Base-by-base conservation (phyloP, 2,113 vertebrate genomes). In the pig (Sus scrofa) region DNA sequence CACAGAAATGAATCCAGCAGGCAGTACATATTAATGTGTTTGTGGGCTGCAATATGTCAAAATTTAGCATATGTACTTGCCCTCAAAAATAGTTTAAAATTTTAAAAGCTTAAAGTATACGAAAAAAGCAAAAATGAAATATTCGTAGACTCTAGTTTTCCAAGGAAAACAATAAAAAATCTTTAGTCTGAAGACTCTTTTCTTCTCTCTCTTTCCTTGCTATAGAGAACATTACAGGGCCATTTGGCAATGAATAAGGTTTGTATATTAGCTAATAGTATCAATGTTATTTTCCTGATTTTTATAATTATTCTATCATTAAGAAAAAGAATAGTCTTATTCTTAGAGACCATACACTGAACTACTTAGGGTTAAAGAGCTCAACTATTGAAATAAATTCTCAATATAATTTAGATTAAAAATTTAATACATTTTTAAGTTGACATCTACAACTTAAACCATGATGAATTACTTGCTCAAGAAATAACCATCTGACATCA, bases 41-140 rank as follows among this genome's bases (percentile, higher is more conserved):
- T 89, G 32, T 86, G 54, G 58, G 56, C 10, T 86, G 32, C 14
- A 83, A 44, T 78, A 27, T 88, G 20, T 75, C 60, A 82, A 84
- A 58, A 91, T 89, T 71, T 70, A 91, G 30, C n/a, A 37, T 67
- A 27, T 32, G 39, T 22, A 54, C 6, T 79, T 79, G 26, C 50
- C 82, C 82, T 77, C 68, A 37, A 86, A 88, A 78, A 34, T 70
- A n/a, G 26, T 85, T 68, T 63, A 54, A 84, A 77, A 77, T 93
- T 87, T 50, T 24, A 71, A 88, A 54, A 85, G 6, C n/a, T 91
- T 65, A 32, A 77, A 79, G 32, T 65, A 77, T 56, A 78, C 58
- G 6, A 93, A 74, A 86, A 54, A 89, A 81, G 26, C 68, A 94
- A 92, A 95, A 75, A 32, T 84, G 24, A 56, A 67, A 73, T 71